Evolutionary conservation across 2,888 invertebrate genomes (phyloP), one percentile per base, ranked within the genome.

Genomic region (Tyria jacobaeae): DNA sequence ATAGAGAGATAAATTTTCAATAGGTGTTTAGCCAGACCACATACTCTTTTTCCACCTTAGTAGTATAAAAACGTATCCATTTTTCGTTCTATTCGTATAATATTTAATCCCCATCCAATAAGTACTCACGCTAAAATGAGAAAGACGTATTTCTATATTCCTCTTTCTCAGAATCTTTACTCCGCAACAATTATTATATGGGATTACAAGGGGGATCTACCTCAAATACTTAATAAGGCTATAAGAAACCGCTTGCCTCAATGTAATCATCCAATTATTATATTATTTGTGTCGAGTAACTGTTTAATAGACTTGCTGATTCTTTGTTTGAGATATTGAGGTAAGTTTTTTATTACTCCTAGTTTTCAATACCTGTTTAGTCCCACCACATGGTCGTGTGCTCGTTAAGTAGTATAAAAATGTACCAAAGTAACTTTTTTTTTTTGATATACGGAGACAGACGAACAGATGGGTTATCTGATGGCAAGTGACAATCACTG

Each of bases 221-320:
- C 25, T 6, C 25, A 37, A 49, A 57, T 39, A 15, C 57, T 57
- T 49, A 49, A 24, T 39, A 49, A 57, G 17, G 44, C 24, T 15
- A 24, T 58, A 58, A 34, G 39, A 52, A 21, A 37, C 37, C 34
- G 35, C 47, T 35, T 35, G 35, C 35, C 31, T 41, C 24, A n/a
- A 27, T 14, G 27, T 55, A 31, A 31, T 55, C 44, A 55, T 55
- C 44, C 27, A 55, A 55, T 55, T 31, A 55, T 55, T 41, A 24
- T 41, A 7, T 44, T 55, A 41, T 31, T 44, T 55, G 39, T 55
- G 21, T 21, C 44, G 44, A 21, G 4, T 44, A 44, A 44, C 21
- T 44, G 10, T 44, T 44, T 44, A 21, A 44, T 44, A 44, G 44
- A 44, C 44, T 44, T 44, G 21, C 44, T 17, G 44, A 44, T 21